Evolutionary conservation across 2,113 vertebrate genomes (phyloP), one percentile per base, ranked within the genome.

Genomic region (Percina caprodes): DNA sequence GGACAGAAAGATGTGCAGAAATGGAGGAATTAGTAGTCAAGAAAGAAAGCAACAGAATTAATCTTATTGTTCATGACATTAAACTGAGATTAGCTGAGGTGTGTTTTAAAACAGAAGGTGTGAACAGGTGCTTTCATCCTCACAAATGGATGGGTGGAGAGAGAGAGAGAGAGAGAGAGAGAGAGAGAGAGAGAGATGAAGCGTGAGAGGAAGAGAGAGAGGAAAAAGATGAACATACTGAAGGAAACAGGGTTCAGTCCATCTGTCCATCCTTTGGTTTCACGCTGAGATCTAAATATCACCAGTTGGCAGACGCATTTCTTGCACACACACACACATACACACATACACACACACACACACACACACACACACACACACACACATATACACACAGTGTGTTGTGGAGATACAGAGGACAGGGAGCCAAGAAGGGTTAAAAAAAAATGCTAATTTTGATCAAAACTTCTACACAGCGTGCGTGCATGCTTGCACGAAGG

Each of bases 191-290:
- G 35, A 35, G 35, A 39, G 1, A 45, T n/a, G 46, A 66, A 70
- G 58, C 21, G 8, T 58, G 58, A 69, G 52, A 66, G 71, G 49
- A 49, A 30, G 56, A 51, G 76, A 51, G 76, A 24, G 56, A 63
- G 78, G 30, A 11, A 55, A 55, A 80, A 24, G 73, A 78, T 87
- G 39, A 79, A 59, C 58, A 71, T 21, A 13, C 52, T 42, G 59
- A 33, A 33, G 65, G 49, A 61, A 81, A 82, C 77, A 21, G 58
- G 54, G 51, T 68, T 86, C 69, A 3, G 61, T 86, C 87, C 83
- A 79, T 86, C 90, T 86, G 85, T 76, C 79, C 79, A 26, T 69
- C 60, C 77, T 76, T 76, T 71, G 85, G 77, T 77, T 69, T 74
- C 86, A 79, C n/a, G 6, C 82, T 74, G 84, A 80, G 74, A 39